Conservation (phyloP, 1,140 invertebrate genomes). For the Psix sp. region DNA sequence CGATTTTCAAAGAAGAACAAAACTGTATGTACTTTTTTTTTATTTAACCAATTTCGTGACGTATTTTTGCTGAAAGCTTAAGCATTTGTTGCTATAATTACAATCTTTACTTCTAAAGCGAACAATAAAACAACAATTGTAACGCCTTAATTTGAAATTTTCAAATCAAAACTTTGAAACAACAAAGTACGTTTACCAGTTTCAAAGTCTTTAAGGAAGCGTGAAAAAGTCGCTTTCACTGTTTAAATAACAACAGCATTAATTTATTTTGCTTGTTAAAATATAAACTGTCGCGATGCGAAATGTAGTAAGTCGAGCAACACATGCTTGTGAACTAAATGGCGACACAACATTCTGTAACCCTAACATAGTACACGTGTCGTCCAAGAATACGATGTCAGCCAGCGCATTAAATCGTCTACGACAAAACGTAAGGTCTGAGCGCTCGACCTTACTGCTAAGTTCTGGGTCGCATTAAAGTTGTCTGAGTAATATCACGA, state of each 20-base stretch:
- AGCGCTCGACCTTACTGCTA: conserved; percentile 24
- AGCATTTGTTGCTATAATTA: too few relatives aligned
- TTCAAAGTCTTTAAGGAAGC: too few relatives aligned
- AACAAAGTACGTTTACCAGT: too few relatives aligned
- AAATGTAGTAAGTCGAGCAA: conserved; percentile 31
- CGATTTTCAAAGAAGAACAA: conserved; percentile 74
- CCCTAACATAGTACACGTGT: conserved; percentile 72
- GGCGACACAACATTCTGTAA: conserved; percentile 66
- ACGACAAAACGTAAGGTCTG: conserved; percentile 42
- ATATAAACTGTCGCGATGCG: conserved; percentile 34
- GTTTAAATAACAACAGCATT: conserved; percentile 35
- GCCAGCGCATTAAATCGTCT: conserved; percentile 40
- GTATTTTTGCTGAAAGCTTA: too few relatives aligned
- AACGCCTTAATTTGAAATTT: too few relatives aligned
- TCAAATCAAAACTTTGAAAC: too few relatives aligned
- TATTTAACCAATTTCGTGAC: conserved; percentile 35
- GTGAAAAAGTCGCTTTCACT: too few relatives aligned
- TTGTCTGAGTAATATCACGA: conserved; percentile 48
- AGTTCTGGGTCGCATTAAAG: conserved; percentile 34
- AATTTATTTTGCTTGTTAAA: conserved; percentile 42
- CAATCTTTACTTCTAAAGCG: too few relatives aligned
- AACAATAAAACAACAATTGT: too few relatives aligned
- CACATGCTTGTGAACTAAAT: conserved; percentile 32
- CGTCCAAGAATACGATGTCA: conserved; percentile 62
- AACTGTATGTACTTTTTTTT: too few relatives aligned